Percentiles rank a stretch among this genome's conserved stretches.
phyloP scores from a whole-genome alignment of 1,140 invertebrate species.

The Papilio helenus region DNA sequence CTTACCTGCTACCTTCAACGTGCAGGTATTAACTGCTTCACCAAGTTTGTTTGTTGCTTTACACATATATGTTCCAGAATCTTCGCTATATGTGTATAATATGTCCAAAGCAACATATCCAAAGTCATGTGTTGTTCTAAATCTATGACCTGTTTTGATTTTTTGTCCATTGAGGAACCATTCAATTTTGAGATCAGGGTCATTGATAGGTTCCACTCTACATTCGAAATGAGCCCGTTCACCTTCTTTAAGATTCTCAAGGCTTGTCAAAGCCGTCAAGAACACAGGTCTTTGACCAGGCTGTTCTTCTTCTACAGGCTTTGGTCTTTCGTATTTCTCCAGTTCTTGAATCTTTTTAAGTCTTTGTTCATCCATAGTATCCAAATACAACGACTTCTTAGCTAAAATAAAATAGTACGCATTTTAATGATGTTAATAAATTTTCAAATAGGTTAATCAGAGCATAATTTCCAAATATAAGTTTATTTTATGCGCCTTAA shows the following conservation, averaged over 20 bases:
- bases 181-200: constrained; percentile 96
- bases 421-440: constrained; percentile 36
- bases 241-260: constrained; percentile 94
- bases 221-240: constrained; percentile 98
- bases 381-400: constrained; percentile 92
- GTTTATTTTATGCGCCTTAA: neutral
- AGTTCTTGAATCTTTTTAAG: constrained; percentile 94
- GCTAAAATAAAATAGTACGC: constrained; percentile 80
- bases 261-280: constrained; percentile 91
- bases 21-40: constrained; percentile 96
- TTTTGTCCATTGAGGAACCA: constrained; percentile 96
- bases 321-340: constrained; percentile 91
- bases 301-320: constrained; percentile 90
- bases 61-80: constrained; percentile 97
- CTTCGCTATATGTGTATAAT: constrained; percentile 96
- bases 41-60: constrained; percentile 95
- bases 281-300: constrained; percentile 93
- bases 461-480: neutral
- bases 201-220: constrained; percentile 97
- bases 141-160: constrained; percentile 92
- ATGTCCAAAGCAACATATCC: constrained; percentile 98
- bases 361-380: constrained; percentile 94
- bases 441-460: neutral
- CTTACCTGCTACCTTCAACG: constrained; percentile 90
- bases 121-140: constrained; percentile 96